Evolutionary conservation across 1,140 invertebrate genomes (phyloP).

Genomic region (Pantala flavescens): DNA sequence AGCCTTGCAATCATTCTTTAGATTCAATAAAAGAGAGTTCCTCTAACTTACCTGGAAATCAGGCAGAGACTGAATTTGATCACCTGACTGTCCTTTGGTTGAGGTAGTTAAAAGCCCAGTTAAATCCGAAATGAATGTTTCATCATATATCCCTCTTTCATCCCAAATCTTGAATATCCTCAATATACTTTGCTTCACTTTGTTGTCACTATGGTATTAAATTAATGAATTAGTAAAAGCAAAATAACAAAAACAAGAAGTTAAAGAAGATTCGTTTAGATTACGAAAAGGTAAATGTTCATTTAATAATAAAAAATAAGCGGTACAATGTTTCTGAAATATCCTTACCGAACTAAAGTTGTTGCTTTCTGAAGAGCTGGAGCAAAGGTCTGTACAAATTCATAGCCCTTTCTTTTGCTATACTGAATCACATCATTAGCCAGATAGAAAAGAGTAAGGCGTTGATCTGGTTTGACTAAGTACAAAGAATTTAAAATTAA

Average conservation of each 20-base stretch:
- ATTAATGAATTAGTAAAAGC: conserved; percentile 16
- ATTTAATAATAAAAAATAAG: too few species aligned
- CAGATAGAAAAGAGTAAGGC: conserved; percentile 82
- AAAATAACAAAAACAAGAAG: conserved; percentile 17
- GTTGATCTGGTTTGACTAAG: conserved; percentile 70
- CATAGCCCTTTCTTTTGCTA: conserved; percentile 79
- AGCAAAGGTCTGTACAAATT: conserved; percentile 84
- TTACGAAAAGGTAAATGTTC: too few species aligned
- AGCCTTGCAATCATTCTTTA: neutral
- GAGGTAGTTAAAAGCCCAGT: conserved; percentile 64
- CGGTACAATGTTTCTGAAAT: too few species aligned
- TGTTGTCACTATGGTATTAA: conserved; percentile 61
- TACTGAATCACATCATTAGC: conserved; percentile 95
- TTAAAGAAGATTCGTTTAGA: neutral
- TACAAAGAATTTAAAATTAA: too few species aligned
- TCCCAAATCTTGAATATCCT: conserved; percentile 92
- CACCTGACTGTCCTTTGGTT: conserved; percentile 54
- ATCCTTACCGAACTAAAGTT: conserved; percentile 65
- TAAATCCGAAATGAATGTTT: conserved; percentile 74
- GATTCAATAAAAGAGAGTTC: neutral
- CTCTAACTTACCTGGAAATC: conserved; percentile 47
- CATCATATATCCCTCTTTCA: conserved; percentile 75
- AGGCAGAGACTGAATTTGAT: conserved; percentile 37
- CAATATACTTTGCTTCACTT: conserved; percentile 71
- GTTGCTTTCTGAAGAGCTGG: conserved; percentile 81